These are phyloP conservation scores for Sinocyclocheilus grahami DNA, from an alignment of 2,113 vertebrate genomes.

Conservation along the genomic window DNA sequence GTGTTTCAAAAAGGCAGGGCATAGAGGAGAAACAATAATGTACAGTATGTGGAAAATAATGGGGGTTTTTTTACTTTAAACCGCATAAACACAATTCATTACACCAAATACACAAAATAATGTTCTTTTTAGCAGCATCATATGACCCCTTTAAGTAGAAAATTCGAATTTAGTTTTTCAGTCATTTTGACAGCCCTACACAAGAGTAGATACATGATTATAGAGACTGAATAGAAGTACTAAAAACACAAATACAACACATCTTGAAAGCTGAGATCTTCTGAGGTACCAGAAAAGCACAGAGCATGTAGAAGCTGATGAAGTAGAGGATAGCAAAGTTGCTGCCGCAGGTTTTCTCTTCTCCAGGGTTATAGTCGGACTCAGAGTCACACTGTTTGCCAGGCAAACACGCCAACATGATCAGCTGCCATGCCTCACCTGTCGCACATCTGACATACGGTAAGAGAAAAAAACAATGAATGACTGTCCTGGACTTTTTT, in stretches of 20 bases:
- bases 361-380: slow-evolving; percentile 88
- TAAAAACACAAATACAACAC: neutral
- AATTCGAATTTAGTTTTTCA: no score
- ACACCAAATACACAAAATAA: no score
- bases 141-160: no score
- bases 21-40: no score
- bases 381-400: slow-evolving; percentile 92
- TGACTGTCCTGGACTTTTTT: neutral
- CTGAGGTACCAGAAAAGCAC: slow-evolving; percentile 91
- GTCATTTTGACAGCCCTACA: no score
- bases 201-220: no score
- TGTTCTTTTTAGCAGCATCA: no score
- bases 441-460: slow-evolving; percentile 86
- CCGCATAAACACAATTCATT: no score
- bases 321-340: slow-evolving; percentile 97
- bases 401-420: slow-evolving; percentile 95
- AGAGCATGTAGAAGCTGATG: slow-evolving; percentile 99
- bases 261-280: neutral
- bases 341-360: slow-evolving; percentile 92
- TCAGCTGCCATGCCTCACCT: slow-evolving; percentile 98
- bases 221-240: no score
- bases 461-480: neutral
- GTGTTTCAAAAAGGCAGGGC: no score
- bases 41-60: no score
- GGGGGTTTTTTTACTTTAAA: no score